Evolutionary conservation across 2,888 invertebrate species (phyloP).

Genomic region (Keiferia lycopersicella): DNA sequence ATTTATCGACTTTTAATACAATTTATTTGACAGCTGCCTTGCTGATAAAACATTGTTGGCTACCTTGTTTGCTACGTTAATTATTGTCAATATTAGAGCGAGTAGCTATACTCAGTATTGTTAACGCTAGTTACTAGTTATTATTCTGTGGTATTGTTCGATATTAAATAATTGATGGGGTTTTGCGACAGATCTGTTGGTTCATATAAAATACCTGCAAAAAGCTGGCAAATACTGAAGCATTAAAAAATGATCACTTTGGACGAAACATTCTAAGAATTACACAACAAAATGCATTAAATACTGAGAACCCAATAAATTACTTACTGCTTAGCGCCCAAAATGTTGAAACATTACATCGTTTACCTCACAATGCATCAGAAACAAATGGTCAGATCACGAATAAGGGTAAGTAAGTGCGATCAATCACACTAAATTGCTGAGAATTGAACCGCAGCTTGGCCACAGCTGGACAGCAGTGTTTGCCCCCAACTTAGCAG

Average conservation of each 20-base stretch:
- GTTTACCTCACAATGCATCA: constrained; percentile 10
- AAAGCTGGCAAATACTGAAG: neutral
- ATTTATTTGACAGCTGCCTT: constrained; percentile 26
- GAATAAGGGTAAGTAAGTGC: neutral
- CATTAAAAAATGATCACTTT: constrained; percentile 9
- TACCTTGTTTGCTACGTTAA: neutral
- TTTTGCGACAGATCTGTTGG: neutral
- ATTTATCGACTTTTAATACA: constrained; percentile 28
- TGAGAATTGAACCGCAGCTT: neutral
- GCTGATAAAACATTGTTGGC: constrained; percentile 18
- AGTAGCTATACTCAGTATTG: too few species aligned
- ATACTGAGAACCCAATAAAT: too few species aligned
- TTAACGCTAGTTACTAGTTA: too few species aligned
- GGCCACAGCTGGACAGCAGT: constrained; percentile 10
- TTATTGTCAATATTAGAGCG: too few species aligned
- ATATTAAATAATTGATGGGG: too few species aligned
- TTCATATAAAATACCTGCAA: neutral
- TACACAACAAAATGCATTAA: too few species aligned
- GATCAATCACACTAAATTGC: constrained; percentile 1
- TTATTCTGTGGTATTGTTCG: too few species aligned
- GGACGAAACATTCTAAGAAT: neutral
- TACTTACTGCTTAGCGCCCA: too few species aligned
- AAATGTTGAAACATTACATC: neutral
- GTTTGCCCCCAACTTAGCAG: constrained; percentile 19
- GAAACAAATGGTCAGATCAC: constrained; percentile 37